Evolutionary conservation across 2,113 vertebrate species (phyloP), one percentile per base, ranked within the genome.

Genomic region (Pomatostomus ruficeps): DNA sequence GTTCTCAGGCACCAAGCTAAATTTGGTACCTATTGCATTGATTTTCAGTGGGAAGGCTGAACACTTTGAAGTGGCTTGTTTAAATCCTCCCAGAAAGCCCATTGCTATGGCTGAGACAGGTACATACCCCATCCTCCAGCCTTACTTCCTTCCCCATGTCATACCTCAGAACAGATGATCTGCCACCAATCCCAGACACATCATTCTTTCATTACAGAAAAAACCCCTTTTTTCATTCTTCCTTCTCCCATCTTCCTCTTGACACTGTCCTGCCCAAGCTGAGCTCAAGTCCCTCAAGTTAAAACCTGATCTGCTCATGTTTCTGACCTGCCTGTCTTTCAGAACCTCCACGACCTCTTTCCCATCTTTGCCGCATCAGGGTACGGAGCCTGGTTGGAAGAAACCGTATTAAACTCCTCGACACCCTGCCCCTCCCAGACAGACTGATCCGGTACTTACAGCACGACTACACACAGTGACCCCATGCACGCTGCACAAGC

Each of bases 271-370:
- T 36, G 5, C 49, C 16, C 49, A 68, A 88, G 33, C 31, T 8
- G 6, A 91, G 63, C 42, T 33, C 54, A 76, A 68, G 22, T 52
- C 14, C 13, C 51, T 89, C n/a, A 40, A 19, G 12, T 61, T 80
- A 66, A 88, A 85, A 70, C n/a, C 17, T 51, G 11, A 58, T 80
- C 33, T 45, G 17, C 31, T 94, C 33, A 92, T 9, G 12, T 87
- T 91, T 89, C 35, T 63, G 62, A 74, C 22, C 38, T 24, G 0
- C 71, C 23, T 95, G 96, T 84, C 92, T 96, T 85, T 78, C 97
- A 99, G 99, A 97, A 89, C 98, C 98, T 19, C 99, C 99, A 14
- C 98, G 99, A 76, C 97, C 98, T 43, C 98, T 99, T 85, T 97
- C 97, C 88, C 99, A 99, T 89, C 98, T 99, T 29, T 99, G 99